A percentile compares a stretch with the other conserved stretches of the same genome.
Conservation (phyloP, 2,113 vertebrate genomes). For the Corydoras sp. region DNA sequence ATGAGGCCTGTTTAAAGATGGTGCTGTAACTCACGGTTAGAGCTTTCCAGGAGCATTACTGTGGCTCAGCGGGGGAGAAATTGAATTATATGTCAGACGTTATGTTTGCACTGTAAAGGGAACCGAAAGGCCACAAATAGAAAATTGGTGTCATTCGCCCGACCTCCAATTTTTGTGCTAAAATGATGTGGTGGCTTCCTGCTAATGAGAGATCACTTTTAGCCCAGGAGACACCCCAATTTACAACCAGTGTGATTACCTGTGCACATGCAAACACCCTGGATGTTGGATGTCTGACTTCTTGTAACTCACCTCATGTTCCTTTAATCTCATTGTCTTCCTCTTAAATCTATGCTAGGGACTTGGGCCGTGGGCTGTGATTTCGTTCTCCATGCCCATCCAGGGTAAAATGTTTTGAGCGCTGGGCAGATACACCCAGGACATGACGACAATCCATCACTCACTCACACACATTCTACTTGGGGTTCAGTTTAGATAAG, state of each 20-base stretch:
- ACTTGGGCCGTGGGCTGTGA: no score
- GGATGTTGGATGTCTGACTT: background rate
- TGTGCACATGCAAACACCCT: background rate
- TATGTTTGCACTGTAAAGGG: background rate
- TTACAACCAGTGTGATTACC: constrained; percentile 10
- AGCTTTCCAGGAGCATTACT: background rate
- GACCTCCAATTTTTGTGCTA: constrained; percentile 10
- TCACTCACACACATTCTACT: no score
- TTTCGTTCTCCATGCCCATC: no score
- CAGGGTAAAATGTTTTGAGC: no score
- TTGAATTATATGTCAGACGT: background rate
- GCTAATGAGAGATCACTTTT: background rate
- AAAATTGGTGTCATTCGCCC: background rate
- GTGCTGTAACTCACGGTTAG: no score
- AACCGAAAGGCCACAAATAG: background rate
- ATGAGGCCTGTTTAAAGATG: no score
- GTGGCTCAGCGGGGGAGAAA: background rate
- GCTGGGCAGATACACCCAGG: background rate
- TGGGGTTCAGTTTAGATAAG: no score
- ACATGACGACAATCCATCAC: no score
- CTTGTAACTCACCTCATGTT: background rate
- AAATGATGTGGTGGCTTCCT: constrained; percentile 3
- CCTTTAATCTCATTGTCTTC: background rate
- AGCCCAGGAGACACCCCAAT: background rate
- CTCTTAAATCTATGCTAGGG: no score